A percentile compares a stretch with the other conserved stretches of the same genome.
phyloP scores from a whole-genome alignment of 2,888 invertebrate genomes.

The Heliconius ismenius region DNA sequence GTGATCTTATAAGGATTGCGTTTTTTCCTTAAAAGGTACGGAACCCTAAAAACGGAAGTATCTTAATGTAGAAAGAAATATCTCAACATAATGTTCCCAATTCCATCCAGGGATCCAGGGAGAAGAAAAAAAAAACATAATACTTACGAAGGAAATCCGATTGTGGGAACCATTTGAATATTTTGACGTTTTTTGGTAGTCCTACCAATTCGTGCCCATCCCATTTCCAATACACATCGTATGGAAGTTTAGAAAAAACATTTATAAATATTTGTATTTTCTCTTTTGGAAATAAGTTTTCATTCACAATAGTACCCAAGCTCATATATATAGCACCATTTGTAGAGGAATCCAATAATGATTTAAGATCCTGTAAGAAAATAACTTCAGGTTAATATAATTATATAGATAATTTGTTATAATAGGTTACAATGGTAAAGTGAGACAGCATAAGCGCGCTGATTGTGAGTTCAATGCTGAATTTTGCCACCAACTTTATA shows the following conservation, averaged over 20 bases:
- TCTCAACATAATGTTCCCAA: too few species aligned
- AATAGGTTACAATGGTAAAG: too few species aligned
- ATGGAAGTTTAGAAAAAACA: slow-evolving; percentile 56
- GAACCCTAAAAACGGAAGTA: too few species aligned
- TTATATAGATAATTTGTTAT: too few species aligned
- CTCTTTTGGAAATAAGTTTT: slow-evolving; percentile 48
- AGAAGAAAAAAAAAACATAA: too few species aligned
- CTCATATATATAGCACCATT: slow-evolving; percentile 61
- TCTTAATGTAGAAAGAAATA: too few species aligned
- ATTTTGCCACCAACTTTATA: too few species aligned
- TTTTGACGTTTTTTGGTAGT: slow-evolving; percentile 34
- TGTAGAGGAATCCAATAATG: slow-evolving; percentile 49
- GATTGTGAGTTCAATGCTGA: too few species aligned
- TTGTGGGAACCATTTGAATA: slow-evolving; percentile 48
- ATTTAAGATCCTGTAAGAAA: slow-evolving; percentile 34
- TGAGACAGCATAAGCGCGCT: too few species aligned
- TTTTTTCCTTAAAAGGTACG: too few species aligned
- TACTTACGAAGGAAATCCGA: slow-evolving; percentile 57
- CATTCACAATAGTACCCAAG: slow-evolving; percentile 57
- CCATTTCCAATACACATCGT: slow-evolving; percentile 61
- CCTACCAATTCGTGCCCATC: slow-evolving; percentile 49
- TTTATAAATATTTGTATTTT: slow-evolving; percentile 46
- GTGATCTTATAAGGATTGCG: too few species aligned
- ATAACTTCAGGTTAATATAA: not conserved
- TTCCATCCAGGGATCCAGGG: too few species aligned